phyloP scores from a whole-genome alignment of 37 sponge, comb jelly and placozoan genomes.

The Chondrosia reniformis region DNA sequence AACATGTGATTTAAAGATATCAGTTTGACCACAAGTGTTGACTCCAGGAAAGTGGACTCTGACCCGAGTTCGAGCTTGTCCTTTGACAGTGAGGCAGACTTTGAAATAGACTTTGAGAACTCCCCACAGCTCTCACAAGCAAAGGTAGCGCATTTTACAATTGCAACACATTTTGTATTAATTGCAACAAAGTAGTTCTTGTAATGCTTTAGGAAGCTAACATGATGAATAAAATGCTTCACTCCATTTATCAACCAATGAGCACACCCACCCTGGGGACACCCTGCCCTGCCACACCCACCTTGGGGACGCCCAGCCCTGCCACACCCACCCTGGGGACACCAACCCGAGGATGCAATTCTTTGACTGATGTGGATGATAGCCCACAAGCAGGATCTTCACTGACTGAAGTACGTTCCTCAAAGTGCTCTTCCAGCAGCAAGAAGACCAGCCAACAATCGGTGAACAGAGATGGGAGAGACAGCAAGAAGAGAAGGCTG shows the following conservation, averaged over 20 bases:
- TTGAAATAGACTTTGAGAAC: not conserved
- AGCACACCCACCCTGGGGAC: not conserved
- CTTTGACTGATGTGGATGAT: too few relatives aligned
- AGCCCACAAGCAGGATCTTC: too few relatives aligned
- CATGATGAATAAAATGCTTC: slow-evolving; percentile 15
- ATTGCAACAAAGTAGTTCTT: not conserved
- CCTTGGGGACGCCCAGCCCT: not conserved
- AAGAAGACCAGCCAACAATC: not conserved
- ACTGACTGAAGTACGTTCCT: too few relatives aligned
- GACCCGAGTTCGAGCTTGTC: not conserved
- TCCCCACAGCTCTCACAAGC: not conserved
- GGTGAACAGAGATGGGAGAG: not conserved
- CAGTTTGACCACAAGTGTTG: not conserved
- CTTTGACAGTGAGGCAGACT: not conserved
- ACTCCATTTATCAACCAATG: slow-evolving; percentile 20
- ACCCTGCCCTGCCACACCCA: not conserved
- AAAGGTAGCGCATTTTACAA: too few relatives aligned
- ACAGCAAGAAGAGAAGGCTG: not conserved
- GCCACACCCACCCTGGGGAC: not conserved
- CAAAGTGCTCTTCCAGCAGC: not conserved
- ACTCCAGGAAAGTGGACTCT: not conserved
- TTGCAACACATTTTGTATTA: not conserved
- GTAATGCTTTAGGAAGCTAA: slow-evolving; percentile 1
- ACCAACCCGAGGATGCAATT: too few relatives aligned
- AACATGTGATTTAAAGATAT: too few relatives aligned